Conservation (phyloP, 2,797 vertebrate genomes). For the Nyctibius grandis region DNA sequence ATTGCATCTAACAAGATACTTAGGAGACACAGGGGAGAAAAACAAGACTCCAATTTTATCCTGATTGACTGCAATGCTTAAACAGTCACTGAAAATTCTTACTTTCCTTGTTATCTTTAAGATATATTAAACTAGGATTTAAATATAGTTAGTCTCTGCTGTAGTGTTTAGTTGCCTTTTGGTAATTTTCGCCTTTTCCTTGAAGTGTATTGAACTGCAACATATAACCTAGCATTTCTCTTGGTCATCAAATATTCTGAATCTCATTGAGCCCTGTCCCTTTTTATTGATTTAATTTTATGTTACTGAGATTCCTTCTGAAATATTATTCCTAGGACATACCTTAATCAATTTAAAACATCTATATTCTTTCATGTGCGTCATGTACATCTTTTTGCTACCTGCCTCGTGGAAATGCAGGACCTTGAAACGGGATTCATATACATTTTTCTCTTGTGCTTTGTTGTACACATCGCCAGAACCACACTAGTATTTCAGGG, state of each 20-base stretch:
- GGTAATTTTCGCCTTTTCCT: background rate
- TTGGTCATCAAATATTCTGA: background rate
- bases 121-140: background rate
- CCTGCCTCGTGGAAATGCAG: background rate
- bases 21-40: background rate
- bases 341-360: background rate
- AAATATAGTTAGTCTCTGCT: background rate
- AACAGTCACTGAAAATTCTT: background rate
- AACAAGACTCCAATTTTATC: background rate
- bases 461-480: background rate
- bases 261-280: rapidly evolving
- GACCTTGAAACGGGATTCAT: background rate
- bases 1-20: background rate
- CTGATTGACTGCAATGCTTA: background rate
- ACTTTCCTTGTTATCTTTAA: background rate
- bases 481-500: background rate
- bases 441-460: background rate
- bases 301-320: background rate
- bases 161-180: background rate
- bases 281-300: background rate
- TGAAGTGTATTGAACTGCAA: background rate
- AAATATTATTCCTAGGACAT: background rate
- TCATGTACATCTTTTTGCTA: background rate
- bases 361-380: rapidly evolving
- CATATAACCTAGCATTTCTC: background rate